Evolutionary conservation across 2,113 vertebrate genomes (phyloP), one percentile per base, ranked within the genome.

Genomic region (Cathartes aura): DNA sequence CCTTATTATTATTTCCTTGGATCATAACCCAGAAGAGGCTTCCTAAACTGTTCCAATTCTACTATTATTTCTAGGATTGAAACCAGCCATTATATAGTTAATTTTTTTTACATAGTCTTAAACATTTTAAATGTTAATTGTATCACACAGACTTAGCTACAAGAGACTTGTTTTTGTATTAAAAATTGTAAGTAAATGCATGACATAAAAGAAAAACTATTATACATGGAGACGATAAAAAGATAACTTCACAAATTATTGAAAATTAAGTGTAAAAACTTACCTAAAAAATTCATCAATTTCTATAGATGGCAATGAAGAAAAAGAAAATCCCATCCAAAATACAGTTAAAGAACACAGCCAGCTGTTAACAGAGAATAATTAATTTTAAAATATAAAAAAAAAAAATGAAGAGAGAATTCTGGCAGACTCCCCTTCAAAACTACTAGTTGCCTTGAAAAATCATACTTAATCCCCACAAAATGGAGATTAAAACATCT

Each of bases 331-430:
- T 95, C 53, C 62, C 58, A 88, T 96, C 87, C 90, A 96, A 94
- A 90, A 89, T 34, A 82, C 32, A 91, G 78, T 43, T 82, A 82
- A 88, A 75, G 91, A 91, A 95, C 66, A 64, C 85, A 85, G 90
- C 56, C 91, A 92, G 52, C 94, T 95, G 91, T 93, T 93, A 92
- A 96, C 12, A 94, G 50, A 97, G 22, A 96, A 95, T 38, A 93
- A 89, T 87, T 63, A 0, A 48, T 81, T 92, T 94, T 78, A 81
- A 90, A 90, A 90, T 48, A 59, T 22, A 24, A 19, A n/a, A 71
- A 47, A 62, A 82, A 53, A 40, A 43, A 32, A 17, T 7, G 2
- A 7, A 66, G 9, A 43, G 34, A 58, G 6, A 59, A 73, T 67
- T 90, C 82, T 81, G 70, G 34, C 27, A 93, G 29, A 52, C 34